Evolutionary conservation across 2,113 vertebrate species (phyloP).

Genomic region (Campylomormyrus tamandua): DNA sequence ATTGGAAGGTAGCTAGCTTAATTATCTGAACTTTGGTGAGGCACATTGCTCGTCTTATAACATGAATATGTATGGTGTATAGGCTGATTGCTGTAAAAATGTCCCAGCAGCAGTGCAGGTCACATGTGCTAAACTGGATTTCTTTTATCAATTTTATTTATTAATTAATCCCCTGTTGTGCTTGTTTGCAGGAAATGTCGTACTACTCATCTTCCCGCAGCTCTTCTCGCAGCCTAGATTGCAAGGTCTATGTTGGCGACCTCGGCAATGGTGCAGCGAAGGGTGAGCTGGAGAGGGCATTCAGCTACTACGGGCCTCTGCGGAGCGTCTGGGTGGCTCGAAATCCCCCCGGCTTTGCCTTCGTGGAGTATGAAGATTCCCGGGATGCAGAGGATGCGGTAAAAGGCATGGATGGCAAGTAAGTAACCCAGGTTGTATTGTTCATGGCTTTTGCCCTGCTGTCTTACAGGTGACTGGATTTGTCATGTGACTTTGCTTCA

Average conservation of each 20-base stretch:
- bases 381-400: conserved; percentile 70
- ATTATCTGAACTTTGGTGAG: background rate
- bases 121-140: background rate
- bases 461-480: background rate
- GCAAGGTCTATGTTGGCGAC: conserved; percentile 23
- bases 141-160: too few species aligned
- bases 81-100: background rate
- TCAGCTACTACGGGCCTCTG: conserved; percentile 70
- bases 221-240: conserved; percentile 48
- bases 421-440: conserved; percentile 35
- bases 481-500: background rate
- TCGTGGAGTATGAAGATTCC: conserved; percentile 70
- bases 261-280: conserved; percentile 60
- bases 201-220: conserved; percentile 51
- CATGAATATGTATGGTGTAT: background rate
- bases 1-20: background rate
- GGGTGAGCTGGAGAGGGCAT: conserved; percentile 66
- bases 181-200: conserved; percentile 33
- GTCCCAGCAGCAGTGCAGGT: background rate
- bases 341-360: conserved; percentile 70
- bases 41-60: background rate
- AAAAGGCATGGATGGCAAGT: conserved; percentile 75
- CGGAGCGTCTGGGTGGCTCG: conserved; percentile 69
- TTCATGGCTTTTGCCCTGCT: background rate
- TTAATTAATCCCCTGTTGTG: background rate